Conservation (phyloP, 2,888 invertebrate genomes). For the Trachelus iudaicus region DNA sequence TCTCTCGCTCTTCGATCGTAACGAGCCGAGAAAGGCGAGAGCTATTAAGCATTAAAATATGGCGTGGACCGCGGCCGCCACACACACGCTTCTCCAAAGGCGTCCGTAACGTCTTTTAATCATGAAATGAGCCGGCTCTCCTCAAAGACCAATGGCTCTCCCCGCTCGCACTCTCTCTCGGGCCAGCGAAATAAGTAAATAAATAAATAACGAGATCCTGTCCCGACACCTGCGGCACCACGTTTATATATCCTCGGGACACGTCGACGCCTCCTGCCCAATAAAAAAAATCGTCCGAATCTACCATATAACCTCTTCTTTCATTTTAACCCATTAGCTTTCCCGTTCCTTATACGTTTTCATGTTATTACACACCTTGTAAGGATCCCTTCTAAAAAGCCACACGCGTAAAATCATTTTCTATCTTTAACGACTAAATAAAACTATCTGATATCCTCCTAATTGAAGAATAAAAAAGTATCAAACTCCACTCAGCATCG, state of each 20-base stretch:
- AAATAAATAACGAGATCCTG: constrained; percentile 58
- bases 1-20: constrained; percentile 35
- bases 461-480: background rate
- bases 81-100: constrained; percentile 55
- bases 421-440: constrained; percentile 9
- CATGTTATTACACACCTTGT: background rate
- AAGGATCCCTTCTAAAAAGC: background rate
- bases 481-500: constrained; percentile 26
- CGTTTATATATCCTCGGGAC: constrained; percentile 7
- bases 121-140: constrained; percentile 60
- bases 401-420: background rate
- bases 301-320: constrained; percentile 7
- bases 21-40: constrained; percentile 55
- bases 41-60: constrained; percentile 61
- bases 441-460: constrained; percentile 11
- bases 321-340: background rate
- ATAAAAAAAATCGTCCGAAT: background rate
- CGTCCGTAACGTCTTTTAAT: constrained; percentile 63
- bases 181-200: constrained; percentile 60
- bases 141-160: constrained; percentile 30
- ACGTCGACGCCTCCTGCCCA: constrained; percentile 35
- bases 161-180: constrained; percentile 33
- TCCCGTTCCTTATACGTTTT: background rate
- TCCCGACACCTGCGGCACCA: constrained; percentile 53
- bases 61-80: constrained; percentile 46